These are phyloP conservation scores for Bursaphelenchus okinawaensis DNA, from an alignment of 2,888 invertebrate genomes.

Conservation along the genomic window DNA sequence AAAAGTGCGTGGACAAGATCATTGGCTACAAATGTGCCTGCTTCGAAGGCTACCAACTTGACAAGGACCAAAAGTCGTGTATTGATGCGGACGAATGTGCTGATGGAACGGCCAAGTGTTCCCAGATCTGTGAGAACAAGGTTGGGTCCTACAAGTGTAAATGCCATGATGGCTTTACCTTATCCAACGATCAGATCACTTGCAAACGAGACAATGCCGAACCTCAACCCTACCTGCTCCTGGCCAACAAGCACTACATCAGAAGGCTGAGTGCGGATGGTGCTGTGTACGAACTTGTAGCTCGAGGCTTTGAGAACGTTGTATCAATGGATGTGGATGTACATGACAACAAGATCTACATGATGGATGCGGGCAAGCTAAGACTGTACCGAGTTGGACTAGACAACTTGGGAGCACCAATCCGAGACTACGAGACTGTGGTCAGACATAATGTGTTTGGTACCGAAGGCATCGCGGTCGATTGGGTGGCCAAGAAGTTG, in stretches of 20 bases:
- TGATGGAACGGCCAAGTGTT: constrained; percentile 76
- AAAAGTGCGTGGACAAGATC: constrained; percentile 85
- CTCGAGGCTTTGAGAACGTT: constrained; percentile 80
- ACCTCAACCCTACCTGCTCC: constrained; percentile 77
- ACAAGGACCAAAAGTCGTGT: constrained; percentile 63
- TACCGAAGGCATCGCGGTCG: constrained; percentile 91
- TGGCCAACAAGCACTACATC: constrained; percentile 95
- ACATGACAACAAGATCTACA: constrained; percentile 77
- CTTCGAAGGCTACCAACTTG: constrained; percentile 77
- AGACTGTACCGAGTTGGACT: constrained; percentile 48
- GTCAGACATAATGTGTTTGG: constrained; percentile 89
- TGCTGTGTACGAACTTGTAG: constrained; percentile 72
- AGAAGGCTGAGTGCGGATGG: constrained; percentile 90
- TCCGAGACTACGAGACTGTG: constrained; percentile 69
- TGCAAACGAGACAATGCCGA: constrained; percentile 67
- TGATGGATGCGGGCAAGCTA: constrained; percentile 74
- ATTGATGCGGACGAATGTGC: constrained; percentile 59
- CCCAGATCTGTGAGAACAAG: constrained; percentile 89
- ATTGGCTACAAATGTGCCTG: constrained; percentile 94
- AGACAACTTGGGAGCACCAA: constrained; percentile 45
- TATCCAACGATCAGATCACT: constrained; percentile 77
- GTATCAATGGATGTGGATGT: constrained; percentile 91
- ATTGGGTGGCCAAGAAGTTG: constrained; percentile 89
- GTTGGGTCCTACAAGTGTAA: constrained; percentile 92
- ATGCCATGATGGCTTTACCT: constrained; percentile 85